Evolutionary conservation across 2,888 invertebrate genomes (phyloP), one percentile per base, ranked within the genome.

Genomic region (Latheticus oryzae): DNA sequence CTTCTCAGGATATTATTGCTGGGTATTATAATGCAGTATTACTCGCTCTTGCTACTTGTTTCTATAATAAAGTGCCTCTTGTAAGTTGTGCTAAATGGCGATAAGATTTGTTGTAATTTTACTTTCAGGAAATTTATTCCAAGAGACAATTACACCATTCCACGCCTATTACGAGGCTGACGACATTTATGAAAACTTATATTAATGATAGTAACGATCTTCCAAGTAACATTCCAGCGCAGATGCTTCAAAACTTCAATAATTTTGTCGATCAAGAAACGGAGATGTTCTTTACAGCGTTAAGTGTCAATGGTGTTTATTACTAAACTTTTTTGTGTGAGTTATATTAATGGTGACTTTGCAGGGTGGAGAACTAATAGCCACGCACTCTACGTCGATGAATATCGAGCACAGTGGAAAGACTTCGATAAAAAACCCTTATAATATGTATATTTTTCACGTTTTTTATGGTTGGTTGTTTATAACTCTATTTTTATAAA

Each of bases 1-100:
- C 69, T 0, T 70, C 82, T 0, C 75, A 76, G 40, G 85, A 87
- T 63, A 78, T 88, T n/a, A 70, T 91, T 5, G 81, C 84, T 69
- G 86, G 86, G 2, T 90, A 88, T 73, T 88, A 87, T 64, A 86
- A 90, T 69, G 87, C 88, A 2, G 82, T 85, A 15, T 72, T 89
- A 47, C 78, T 85, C 11, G 83, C 80, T 38, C 67, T 80, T 38
- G 76, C 74, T 8, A 75, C 78, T 11, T 74, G 73, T 55, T 66
- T 73, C 40, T 76, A 74, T 42, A 77, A 78, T 51, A 61, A 73
- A 32, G 63, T 72, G n/a, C 58, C 66, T 23, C 56, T 76, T 64
- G 78, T 78, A 69, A 70, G 70, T 64, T 5, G n/a, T n/a, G n/a
- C n/a, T n/a, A n/a, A n/a, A n/a, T n/a, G n/a, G n/a, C 5, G 11